These are phyloP conservation scores for Gnatocerus cornutus DNA, from an alignment of 2,888 invertebrate species.

Conservation along the genomic window DNA sequence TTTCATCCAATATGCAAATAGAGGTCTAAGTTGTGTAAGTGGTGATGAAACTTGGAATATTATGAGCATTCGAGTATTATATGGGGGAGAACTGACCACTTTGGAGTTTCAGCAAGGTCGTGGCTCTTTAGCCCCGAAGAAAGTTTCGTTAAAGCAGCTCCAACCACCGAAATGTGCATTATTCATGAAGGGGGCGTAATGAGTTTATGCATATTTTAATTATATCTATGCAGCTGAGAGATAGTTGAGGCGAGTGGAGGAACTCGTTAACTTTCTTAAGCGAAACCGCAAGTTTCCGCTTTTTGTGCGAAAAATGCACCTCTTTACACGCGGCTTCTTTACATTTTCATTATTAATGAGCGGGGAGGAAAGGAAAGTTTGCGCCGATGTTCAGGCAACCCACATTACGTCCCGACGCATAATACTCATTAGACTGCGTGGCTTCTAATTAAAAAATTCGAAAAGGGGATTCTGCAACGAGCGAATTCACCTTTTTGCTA, in stretches of 20 bases:
- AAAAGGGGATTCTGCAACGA: neutral
- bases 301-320: conserved; percentile 2
- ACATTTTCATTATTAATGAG: no score
- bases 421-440: neutral
- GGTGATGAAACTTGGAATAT: conserved; percentile 41
- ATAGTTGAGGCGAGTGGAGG: neutral
- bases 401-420: no score
- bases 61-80: conserved; percentile 43
- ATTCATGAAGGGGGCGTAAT: conserved; percentile 38
- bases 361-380: no score
- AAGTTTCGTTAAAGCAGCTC: conserved; percentile 37
- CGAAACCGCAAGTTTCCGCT: neutral
- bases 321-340: neutral
- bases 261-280: conserved; percentile 3
- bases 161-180: conserved; percentile 38
- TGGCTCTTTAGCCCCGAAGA: conserved; percentile 11
- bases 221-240: conserved; percentile 20
- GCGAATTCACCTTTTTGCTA: neutral
- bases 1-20: conserved; percentile 41
- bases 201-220: conserved; percentile 46
- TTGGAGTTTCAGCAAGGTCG: conserved; percentile 25
- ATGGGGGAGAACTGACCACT: conserved; percentile 42
- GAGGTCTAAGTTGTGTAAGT: conserved; percentile 33
- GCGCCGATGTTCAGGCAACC: no score
- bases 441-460: conserved; percentile 1